These are phyloP conservation scores for Ricordea florida DNA, from an alignment of 92 coral and sea anemone species.

Conservation along the genomic window DNA sequence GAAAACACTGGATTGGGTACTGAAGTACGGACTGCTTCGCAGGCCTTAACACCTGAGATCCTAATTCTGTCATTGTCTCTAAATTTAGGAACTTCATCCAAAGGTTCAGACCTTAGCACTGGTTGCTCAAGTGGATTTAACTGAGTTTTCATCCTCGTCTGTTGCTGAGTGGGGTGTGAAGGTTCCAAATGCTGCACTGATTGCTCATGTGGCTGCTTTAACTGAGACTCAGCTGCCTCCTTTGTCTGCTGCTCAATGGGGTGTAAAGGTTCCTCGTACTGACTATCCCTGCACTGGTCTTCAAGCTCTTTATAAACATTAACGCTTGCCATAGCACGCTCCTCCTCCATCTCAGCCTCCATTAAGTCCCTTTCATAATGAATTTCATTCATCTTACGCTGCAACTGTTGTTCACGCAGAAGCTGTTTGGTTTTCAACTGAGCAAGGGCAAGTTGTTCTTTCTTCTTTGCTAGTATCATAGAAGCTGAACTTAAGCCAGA, in stretches of 20 bases:
- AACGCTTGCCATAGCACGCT: not conserved
- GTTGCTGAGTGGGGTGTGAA: not conserved
- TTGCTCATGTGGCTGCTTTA: no score
- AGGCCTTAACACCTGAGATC: no score
- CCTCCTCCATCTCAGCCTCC: constrained; percentile 14
- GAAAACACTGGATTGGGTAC: no score
- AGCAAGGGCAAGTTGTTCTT: not conserved
- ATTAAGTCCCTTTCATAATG: not conserved
- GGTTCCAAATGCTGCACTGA: not conserved
- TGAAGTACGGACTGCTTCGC: not conserved
- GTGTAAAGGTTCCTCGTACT: not conserved
- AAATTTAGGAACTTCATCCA: not conserved
- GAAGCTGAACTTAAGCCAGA: not conserved
- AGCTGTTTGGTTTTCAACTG: not conserved
- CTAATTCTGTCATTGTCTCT: not conserved
- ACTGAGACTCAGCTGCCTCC: not conserved
- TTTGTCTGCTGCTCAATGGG: not conserved
- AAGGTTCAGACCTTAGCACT: not conserved
- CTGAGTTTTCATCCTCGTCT: not conserved
- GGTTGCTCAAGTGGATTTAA: not conserved
- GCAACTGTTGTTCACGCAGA: not conserved
- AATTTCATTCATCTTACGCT: not conserved
- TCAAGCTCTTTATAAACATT: constrained; percentile 1
- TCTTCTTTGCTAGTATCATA: not conserved
- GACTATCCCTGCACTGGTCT: not conserved